phyloP scores from a whole-genome alignment of 35 echinoderm and acorn worm species.

The Lytechinus variegatus region DNA sequence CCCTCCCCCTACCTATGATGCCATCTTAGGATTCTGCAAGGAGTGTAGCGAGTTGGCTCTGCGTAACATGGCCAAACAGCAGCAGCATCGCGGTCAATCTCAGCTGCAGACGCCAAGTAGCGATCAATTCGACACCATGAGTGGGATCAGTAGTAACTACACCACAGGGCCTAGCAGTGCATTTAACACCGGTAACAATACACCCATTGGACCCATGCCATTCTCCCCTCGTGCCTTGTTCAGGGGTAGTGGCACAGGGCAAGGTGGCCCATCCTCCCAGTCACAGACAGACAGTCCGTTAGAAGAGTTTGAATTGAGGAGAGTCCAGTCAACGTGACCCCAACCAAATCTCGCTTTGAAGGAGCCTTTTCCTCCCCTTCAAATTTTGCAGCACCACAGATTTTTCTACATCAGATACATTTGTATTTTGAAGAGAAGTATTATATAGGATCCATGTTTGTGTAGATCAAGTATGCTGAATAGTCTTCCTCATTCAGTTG shows the following conservation, averaged over 20 bases:
- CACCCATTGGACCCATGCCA: constrained; percentile 18
- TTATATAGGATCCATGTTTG: neutral
- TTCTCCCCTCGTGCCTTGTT: constrained; percentile 23
- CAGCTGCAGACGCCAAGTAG: constrained; percentile 22
- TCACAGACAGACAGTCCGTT: constrained; percentile 38
- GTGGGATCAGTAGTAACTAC: constrained; percentile 23
- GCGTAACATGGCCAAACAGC: constrained; percentile 31
- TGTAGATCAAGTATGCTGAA: neutral
- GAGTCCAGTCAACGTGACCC: constrained; percentile 41
- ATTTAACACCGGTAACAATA: constrained; percentile 32
- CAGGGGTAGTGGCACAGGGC: neutral
- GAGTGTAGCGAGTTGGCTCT: constrained; percentile 66
- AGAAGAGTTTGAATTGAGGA: constrained; percentile 34
- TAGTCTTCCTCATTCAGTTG: neutral
- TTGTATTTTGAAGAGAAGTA: neutral
- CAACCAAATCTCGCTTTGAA: neutral
- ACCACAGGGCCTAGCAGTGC: constrained; percentile 23
- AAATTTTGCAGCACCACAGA: neutral
- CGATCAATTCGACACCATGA: constrained; percentile 32
- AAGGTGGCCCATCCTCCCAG: neutral
- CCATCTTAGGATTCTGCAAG: constrained; percentile 76
- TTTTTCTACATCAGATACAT: constrained; percentile 4
- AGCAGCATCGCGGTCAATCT: neutral
- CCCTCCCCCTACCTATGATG: constrained; percentile 86
- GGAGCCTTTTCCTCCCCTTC: neutral